Evolutionary conservation across 2,797 vertebrate species (phyloP), one percentile per base, ranked within the genome.

Genomic region (Alauda arvensis): DNA sequence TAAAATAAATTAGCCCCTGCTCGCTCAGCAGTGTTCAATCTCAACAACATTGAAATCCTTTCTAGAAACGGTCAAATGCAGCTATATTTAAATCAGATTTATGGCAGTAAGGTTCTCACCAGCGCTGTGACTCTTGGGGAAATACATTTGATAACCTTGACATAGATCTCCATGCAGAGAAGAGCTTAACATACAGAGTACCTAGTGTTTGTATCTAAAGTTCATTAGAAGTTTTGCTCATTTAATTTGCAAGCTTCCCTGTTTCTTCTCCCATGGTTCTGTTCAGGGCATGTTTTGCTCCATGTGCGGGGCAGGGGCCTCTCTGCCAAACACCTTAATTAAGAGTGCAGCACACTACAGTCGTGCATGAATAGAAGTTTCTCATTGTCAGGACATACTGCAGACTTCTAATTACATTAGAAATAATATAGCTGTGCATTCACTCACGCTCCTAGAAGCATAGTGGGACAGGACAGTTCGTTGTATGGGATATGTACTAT

Each of bases 401-500:
- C 70, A 92, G 61, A 24, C 18, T 29, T 60, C n/a, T 14, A 46
- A 14, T 51, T 37, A 8, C 2, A 6, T 48, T 45, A 48, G 31
- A 83, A 59, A 62, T 43, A 29, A 72, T 3, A 13, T 20, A 33
- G 17, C 42, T n/a, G 19, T 25, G 28, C 53, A 11, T 43, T 53
- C 55, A 21, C 26, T 26, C 62, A 12, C 43, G 12, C 19, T 59
- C 65, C 66, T 31, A n/a, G 29, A 49, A 77, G 82, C 46, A 7
- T 0, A 28, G 23, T 10, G 59, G 40, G 28, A 20, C 70, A 31
- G 49, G 18, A 48, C 45, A 25, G 56, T 33, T 76, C 4, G 2
- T 46, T 29, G 0, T 9, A 11, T 14, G n/a, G 19, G 28, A 16
- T 11, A 29, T 5, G 0, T 2, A 4, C 53, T 17, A 2, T 15